These are phyloP conservation scores for Stegophylla sp. DNA, from an alignment of 2,888 invertebrate genomes.

Conservation along the genomic window DNA sequence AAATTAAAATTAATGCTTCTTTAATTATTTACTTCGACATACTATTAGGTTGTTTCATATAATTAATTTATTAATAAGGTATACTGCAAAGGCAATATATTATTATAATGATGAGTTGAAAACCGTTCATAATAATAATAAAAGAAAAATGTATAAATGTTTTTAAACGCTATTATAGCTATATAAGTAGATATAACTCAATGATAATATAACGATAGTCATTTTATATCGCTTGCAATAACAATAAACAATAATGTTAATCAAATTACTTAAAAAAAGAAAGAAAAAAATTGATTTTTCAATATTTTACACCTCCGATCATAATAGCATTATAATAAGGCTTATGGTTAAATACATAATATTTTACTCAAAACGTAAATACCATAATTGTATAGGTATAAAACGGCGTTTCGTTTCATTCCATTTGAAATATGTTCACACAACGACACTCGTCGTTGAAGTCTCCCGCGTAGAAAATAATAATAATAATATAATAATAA, in stretches of 20 bases:
- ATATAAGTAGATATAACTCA: no score
- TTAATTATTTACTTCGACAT: no score
- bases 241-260: background rate
- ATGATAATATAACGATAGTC: no score
- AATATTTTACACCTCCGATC: background rate
- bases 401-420: conserved; percentile 45
- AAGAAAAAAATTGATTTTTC: conserved; percentile 34
- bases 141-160: no score
- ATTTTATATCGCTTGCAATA: no score
- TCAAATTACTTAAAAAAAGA: conserved; percentile 3
- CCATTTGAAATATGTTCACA: conserved; percentile 47
- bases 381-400: background rate
- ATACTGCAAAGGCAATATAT: no score
- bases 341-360: conserved; percentile 3
- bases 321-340: background rate
- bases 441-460: conserved; percentile 53
- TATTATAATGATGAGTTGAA: no score
- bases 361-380: background rate
- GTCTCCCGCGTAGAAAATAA: conserved; percentile 41
- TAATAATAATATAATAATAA: conserved; percentile 20
- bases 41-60: no score
- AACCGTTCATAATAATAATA: no score
- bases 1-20: no score
- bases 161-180: no score
- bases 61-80: no score